Conservation (phyloP, 2,797 vertebrate genomes). For the Lophius americanus region DNA sequence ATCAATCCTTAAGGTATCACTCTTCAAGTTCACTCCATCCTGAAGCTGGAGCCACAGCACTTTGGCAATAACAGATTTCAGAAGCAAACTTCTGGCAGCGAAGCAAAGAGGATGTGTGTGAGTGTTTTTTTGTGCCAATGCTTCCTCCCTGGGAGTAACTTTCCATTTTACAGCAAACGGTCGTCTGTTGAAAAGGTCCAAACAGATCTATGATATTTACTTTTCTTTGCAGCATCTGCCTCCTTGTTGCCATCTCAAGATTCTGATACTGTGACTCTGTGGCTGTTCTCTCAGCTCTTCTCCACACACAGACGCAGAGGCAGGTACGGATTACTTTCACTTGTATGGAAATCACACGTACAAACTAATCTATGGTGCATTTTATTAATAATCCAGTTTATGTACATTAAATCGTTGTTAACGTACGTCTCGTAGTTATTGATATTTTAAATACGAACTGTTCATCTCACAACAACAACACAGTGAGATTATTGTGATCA, state of each 20-base stretch:
- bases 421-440: no score
- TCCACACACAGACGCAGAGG: background rate
- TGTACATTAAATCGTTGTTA: no score
- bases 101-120: background rate
- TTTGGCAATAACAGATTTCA: conserved; percentile 17
- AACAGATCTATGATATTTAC: conserved; percentile 65
- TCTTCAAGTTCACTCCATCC: conserved; percentile 9
- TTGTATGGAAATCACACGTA: no score
- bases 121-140: conserved; percentile 1
- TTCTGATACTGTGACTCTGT: conserved; percentile 2
- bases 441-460: no score
- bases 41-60: conserved; percentile 1
- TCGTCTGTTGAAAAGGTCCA: conserved; percentile 31
- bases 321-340: no score
- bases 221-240: conserved; percentile 28
- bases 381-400: no score
- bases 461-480: no score
- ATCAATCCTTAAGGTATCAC: conserved; percentile 2
- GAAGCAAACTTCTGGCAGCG: conserved; percentile 6
- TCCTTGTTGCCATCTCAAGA: conserved; percentile 36
- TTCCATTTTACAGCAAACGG: conserved; percentile 43
- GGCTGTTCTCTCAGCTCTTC: conserved; percentile 7
- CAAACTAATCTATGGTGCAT: no score
- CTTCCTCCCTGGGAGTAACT: conserved; percentile 32
- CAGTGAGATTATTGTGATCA: background rate